Base-by-base conservation (phyloP, 2,113 vertebrate species). In the Otis tarda region DNA sequence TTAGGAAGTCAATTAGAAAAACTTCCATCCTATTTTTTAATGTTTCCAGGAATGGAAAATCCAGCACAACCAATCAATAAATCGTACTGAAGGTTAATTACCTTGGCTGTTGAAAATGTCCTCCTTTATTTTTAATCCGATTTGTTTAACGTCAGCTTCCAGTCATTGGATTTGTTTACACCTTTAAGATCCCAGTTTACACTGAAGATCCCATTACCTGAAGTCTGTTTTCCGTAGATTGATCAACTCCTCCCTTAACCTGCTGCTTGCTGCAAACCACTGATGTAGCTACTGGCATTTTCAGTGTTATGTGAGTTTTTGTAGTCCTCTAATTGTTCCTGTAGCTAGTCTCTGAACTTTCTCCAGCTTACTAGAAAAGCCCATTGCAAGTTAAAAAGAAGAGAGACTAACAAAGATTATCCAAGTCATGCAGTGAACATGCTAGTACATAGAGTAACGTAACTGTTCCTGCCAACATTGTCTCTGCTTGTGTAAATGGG, bases 31-130 rank as follows among this genome's bases (percentile, higher is more conserved):
- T 80, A 16, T 69, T 82, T 94, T 89, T 79, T n/a, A 28, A 57
- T 41, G 37, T 89, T 95, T 96, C 77, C 95, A 95, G 70, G 89
- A 94, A 83, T 55, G 87, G 84, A 95, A 95, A 90, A 91, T 87
- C 50, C 53, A 84, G 47, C 71, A 86, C 37, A 83, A 52, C 61
- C 63, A 47, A 47, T 59, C 57, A 92, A 24, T 92, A 77, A 90
- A 63, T 70, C 5, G 27, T 87, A n/a, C 49, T 49, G 50, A 88
- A 95, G 67, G 93, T 93, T 95, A 95, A 96, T 95, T 95, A 59
- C 75, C 10, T 25, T 95, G 74, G 31, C 82, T 90, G 14, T 84
- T 95, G 70, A 80, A 91, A 94, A 77, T 57, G 28, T 74, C 39
- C 53, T 91, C 35, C 27, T 75, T 88, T 91, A 90, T 93, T 96